Base-by-base conservation (phyloP, 30 jellyfish, hydroid and myxozoan genomes). In the Aurelia aurita region DNA sequence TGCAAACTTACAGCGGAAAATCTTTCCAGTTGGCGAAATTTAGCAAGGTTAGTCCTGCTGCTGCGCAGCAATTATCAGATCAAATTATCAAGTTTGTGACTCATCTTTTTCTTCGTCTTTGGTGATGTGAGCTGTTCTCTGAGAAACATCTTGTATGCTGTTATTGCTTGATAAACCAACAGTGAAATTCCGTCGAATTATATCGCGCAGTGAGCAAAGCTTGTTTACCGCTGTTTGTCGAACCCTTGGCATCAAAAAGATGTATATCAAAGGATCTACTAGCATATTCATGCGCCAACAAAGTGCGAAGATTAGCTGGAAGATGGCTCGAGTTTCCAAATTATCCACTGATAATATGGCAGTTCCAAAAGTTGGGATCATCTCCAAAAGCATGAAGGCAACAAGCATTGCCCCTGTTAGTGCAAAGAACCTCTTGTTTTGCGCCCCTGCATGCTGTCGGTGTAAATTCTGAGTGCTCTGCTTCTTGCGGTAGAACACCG, bases 201-300 rank as follows among this genome's bases (percentile, higher is more conserved):
- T 39, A 39, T 5, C 51, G 1, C 9, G 51, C 16, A 39, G 51
- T 39, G 51, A 39, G 9, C 51, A 2, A 39, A 39, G 51, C 51
- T 39, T 39, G 15, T 39, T 0, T 7, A 39, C 0, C 51, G 51
- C 51, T 39, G 51, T 39, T 39, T 39, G 15, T 39, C 34, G n/a
- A 9, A 58, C 18, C 8, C 34, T 21, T 28, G 86, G 86, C 44
- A 22, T 63, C 86, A 74, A 5, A 67, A 57, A 74, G 8, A 57
- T 74, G 32, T 57, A 74, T 1, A 57, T 74, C 1, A 74, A 1
- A 5, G 85, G 78, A 54, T 78, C 80, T 16, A 69, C 81, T 3
- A 78, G 72, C 26, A 62, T 21, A 43, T 78, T 45, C 25, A 62
- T 32, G 15, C 45, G 31, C 89, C 89, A 78, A 4, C 73, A 22